phyloP scores from a whole-genome alignment of 2,113 vertebrate species.

The Brevimyrus niger region DNA sequence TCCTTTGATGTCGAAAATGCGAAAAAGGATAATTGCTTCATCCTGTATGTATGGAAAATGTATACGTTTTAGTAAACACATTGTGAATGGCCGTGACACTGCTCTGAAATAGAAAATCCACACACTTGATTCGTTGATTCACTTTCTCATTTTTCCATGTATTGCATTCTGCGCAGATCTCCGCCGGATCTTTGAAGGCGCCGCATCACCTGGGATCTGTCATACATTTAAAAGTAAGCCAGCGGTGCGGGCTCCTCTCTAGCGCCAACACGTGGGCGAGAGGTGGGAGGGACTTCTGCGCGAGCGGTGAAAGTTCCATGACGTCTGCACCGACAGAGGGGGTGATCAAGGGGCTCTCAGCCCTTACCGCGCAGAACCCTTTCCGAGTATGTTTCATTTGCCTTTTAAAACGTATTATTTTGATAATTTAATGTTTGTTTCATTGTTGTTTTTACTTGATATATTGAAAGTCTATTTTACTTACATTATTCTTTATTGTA shows the following conservation, averaged over 20 bases:
- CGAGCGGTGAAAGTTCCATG: slow-evolving; percentile 59
- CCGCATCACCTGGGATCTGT: neutral
- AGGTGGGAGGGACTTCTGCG: slow-evolving; percentile 47
- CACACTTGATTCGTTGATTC: neutral
- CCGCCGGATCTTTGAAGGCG: neutral
- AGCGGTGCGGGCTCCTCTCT: neutral
- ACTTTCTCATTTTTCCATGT: neutral
- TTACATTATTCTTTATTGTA: neutral
- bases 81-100: neutral
- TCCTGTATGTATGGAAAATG: neutral
- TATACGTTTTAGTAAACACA: neutral
- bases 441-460: neutral
- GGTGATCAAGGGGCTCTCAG: slow-evolving; percentile 50
- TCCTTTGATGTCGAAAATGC: neutral
- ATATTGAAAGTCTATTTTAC: neutral
- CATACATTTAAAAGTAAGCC: slow-evolving; percentile 9
- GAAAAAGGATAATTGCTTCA: neutral
- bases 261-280: slow-evolving; percentile 29
- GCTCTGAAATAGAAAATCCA: neutral
- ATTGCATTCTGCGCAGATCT: neutral
- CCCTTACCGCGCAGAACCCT: neutral
- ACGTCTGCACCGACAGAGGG: slow-evolving; percentile 44
- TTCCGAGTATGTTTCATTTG: neutral
- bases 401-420: neutral
- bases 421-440: neutral